Base-by-base conservation (phyloP, 2,888 invertebrate species). In the Clivina fossor region DNA sequence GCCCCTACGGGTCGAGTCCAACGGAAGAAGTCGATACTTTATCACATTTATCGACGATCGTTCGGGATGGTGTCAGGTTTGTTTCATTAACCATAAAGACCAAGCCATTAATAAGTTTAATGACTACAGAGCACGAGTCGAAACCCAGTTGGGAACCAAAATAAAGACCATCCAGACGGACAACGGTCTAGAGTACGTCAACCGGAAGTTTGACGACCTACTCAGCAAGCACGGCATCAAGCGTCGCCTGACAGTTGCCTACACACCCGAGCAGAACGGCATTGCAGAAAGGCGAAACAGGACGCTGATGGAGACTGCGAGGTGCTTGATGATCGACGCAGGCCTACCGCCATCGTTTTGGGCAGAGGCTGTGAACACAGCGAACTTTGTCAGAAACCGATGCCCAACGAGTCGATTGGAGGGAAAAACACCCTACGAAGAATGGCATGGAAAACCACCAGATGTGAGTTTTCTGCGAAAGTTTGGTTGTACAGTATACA, bases 361-460 rank as follows among this genome's bases (percentile, higher is more conserved):
- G 69, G 66, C 65, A 3, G 70, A 71, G 55, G 71, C 70, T 2
- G 59, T 69, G 7, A 60, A 59, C 26, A 66, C 64, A 8, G 66
- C 68, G 7, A 65, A 66, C 22, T 69, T 69, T 44, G 44, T 70
- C 4, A 53, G 61, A 30, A 72, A 71, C 48, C 51, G 70, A 37
- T 60, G 62, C 26, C 62, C 64, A n/a, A 64, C 65, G n/a, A 64
- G 37, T 30, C 55, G 50, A 3, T 37, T 63, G 4, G 22, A 33
- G 5, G 40, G 49, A 1, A 51, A 56, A 43, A 58, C 55, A 3
- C 59, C 61, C 22, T 60, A 47, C 11, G 56, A 48, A 41, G 15
- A 22, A 13, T 57, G 55, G 53, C 50, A 40, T 22, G 44, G 41
- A 13, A 26, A n/a, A n/a, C 16, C 22, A 16, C 49, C 58, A 4